Evolutionary conservation across 2,113 vertebrate species (phyloP).

Genomic region (Diadophis punctatus): DNA sequence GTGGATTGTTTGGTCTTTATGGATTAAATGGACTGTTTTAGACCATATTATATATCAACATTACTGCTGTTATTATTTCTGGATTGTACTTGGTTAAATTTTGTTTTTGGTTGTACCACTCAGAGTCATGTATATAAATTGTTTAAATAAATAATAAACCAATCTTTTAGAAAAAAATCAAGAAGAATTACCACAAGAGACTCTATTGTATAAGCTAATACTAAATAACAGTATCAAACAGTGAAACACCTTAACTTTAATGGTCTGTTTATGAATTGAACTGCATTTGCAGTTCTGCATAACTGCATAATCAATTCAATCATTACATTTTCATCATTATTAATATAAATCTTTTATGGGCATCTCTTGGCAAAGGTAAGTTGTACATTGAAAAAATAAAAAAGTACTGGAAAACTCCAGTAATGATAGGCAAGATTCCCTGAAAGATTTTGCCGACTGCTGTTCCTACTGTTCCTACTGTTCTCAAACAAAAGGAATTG

Average conservation of each 20-base stretch:
- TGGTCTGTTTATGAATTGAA: neutral
- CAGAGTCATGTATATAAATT: neutral
- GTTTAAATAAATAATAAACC: neutral
- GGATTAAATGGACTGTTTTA: neutral
- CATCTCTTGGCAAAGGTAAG: neutral
- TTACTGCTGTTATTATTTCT: neutral
- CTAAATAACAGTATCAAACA: neutral
- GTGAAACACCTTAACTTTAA: neutral
- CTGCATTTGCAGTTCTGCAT: neutral
- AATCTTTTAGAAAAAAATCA: neutral
- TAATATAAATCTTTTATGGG: neutral
- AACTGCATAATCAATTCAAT: neutral
- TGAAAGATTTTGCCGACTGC: neutral
- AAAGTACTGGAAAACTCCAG: fast-evolving
- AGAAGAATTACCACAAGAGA: neutral
- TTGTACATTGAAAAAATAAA: neutral
- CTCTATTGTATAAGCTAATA: neutral
- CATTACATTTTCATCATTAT: neutral
- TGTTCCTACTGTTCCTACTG: neutral
- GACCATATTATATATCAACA: neutral
- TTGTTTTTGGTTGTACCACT: neutral
- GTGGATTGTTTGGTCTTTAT: neutral
- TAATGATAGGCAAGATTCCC: neutral
- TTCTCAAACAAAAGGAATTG: neutral
- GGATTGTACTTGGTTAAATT: neutral